phyloP scores from a whole-genome alignment of 1,140 invertebrate genomes.

The Mya arenaria region DNA sequence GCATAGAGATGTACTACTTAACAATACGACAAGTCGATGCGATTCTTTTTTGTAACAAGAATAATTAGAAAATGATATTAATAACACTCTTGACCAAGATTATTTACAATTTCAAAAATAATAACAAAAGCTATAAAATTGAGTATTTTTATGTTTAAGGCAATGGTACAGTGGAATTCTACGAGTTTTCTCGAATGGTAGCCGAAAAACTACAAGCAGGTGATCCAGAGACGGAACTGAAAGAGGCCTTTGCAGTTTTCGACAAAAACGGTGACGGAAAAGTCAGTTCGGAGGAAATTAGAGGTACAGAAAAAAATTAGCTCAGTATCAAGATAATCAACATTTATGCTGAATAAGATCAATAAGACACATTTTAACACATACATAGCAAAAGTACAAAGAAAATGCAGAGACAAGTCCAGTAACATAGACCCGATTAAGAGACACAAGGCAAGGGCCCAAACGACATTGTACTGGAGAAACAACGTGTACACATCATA shows the following conservation, averaged over 20 bases:
- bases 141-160: constrained; percentile 16
- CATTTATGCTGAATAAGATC: too few relatives aligned
- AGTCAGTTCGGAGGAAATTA: constrained; percentile 51
- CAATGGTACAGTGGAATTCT: constrained; percentile 89
- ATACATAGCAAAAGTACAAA: too few relatives aligned
- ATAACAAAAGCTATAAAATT: not conserved
- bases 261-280: constrained; percentile 94
- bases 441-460: too few relatives aligned
- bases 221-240: constrained; percentile 98
- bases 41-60: too few relatives aligned
- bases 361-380: too few relatives aligned
- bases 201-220: constrained; percentile 99
- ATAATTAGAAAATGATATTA: not conserved
- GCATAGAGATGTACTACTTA: not conserved
- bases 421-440: too few relatives aligned
- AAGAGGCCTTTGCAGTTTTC: constrained; percentile 99
- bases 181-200: constrained; percentile 99
- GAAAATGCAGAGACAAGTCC: too few relatives aligned
- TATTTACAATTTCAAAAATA: not conserved
- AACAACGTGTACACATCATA: too few relatives aligned
- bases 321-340: too few relatives aligned
- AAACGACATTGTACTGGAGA: too few relatives aligned
- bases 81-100: not conserved
- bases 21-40: too few relatives aligned
- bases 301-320: not conserved